Evolutionary conservation across 2,797 vertebrate species (phyloP), one percentile per base, ranked within the genome.

Genomic region (Nannoperca australis): DNA sequence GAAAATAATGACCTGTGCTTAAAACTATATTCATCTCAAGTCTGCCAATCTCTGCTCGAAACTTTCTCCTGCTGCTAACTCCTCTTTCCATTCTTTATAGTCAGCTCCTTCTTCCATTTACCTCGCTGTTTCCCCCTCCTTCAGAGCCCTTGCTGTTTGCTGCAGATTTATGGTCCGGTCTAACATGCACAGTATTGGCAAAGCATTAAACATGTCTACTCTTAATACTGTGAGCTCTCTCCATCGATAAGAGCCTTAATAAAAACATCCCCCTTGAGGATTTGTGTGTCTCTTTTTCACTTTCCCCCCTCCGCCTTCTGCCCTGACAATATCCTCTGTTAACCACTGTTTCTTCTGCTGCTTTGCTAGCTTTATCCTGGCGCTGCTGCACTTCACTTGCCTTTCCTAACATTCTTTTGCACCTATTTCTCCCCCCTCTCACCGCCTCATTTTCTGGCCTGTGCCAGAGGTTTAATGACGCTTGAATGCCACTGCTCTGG

Each of bases 151-250:
- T 32, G 84, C 85, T 88, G 88, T 91, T 94, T 92, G 88, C 82
- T 64, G 85, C 83, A 93, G 93, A 96, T 95, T 96, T 95, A 95
- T 88, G 83, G 87, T 70, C 64, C 50, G 47, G 87, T 88, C 94
- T 86, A 90, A 94, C 94, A 95, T 94, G 92, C 90, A 88, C 88
- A 85, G 88, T 95, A 96, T 96, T 93, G 95, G 93, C 93, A 95
- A 95, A 95, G 93, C 94, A 95, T 96, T 95, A 96, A 96, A 96
- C 93, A 93, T 94, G 95, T 95, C 94, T 85, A 83, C 91, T 94
- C 93, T 94, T 95, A 96, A 95, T 95, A 95, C 91, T 89, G 88
- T 88, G 91, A 94, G 93, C 93, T 91, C 93, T 90, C 90, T 88
- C 89, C 91, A 92, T 95, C 93, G 93, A 95, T 95, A 94, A 95